These are phyloP conservation scores for Rynchops niger DNA, from an alignment of 2,113 vertebrate genomes.

Conservation along the genomic window DNA sequence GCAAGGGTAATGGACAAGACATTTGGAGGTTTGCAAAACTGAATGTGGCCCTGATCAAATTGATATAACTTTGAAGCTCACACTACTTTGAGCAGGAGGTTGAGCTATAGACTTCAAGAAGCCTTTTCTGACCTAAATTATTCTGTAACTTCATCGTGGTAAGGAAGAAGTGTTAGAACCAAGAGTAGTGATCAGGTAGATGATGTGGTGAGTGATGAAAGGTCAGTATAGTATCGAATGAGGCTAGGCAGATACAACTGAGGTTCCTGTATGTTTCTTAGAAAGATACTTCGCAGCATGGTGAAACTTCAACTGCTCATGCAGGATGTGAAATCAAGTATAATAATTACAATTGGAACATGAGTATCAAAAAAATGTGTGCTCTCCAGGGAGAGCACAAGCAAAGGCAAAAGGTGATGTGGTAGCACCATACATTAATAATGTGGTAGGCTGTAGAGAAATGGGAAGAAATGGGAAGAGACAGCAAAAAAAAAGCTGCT, in stretches of 20 bases:
- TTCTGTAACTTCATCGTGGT: background rate
- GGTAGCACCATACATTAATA: background rate
- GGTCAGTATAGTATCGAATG: background rate
- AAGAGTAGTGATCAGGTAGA: background rate
- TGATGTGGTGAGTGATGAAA: background rate
- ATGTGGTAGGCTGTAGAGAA: background rate
- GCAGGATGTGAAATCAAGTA: background rate
- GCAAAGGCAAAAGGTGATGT: background rate
- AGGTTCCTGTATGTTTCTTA: background rate
- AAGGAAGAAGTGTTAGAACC: background rate
- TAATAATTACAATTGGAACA: background rate
- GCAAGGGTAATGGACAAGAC: background rate
- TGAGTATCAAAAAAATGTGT: rapidly evolving
- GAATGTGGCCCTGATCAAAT: background rate
- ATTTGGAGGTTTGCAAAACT: background rate
- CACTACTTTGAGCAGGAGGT: background rate
- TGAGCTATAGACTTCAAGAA: background rate
- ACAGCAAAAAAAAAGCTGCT: background rate
- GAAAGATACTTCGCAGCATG: background rate
- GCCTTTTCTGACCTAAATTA: background rate
- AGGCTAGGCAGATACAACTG: background rate
- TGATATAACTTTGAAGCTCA: background rate
- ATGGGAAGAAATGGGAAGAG: background rate
- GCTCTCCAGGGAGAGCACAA: background rate
- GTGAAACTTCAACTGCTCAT: background rate